These are phyloP conservation scores for Parauchenoglanis ngamensis DNA, from an alignment of 2,797 vertebrate species.

Conservation along the genomic window DNA sequence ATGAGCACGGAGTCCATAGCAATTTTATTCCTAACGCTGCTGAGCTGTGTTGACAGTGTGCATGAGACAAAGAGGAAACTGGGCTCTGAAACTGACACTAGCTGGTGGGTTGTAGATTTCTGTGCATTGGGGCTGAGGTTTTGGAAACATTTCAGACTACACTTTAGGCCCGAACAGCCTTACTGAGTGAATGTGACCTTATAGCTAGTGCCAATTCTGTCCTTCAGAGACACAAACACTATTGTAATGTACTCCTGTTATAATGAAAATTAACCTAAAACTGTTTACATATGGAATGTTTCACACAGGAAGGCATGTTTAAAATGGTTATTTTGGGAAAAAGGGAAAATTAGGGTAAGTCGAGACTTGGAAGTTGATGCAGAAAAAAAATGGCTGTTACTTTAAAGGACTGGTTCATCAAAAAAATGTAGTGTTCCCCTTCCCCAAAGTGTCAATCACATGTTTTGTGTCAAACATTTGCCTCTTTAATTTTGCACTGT, in stretches of 20 bases:
- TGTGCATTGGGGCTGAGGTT: constrained; percentile 3
- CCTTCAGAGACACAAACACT: constrained; percentile 29
- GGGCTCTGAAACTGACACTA: neutral
- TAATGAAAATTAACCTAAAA: constrained; percentile 27
- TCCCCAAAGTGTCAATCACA: neutral
- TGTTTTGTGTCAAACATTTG: neutral
- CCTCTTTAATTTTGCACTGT: neutral
- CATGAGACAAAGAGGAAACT: neutral
- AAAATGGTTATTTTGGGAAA: constrained; percentile 33
- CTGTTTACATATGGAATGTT: constrained; percentile 50
- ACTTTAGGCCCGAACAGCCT: constrained; percentile 21
- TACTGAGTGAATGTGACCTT: constrained; percentile 16
- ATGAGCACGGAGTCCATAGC: constrained; percentile 34
- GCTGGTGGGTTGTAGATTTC: constrained; percentile 32
- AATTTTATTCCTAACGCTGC: constrained; percentile 21
- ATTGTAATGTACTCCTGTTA: constrained; percentile 24
- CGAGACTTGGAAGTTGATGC: neutral
- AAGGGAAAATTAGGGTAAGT: neutral
- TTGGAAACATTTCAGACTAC: neutral
- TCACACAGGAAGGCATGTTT: constrained; percentile 9
- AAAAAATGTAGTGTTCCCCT: neutral
- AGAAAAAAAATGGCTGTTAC: neutral
- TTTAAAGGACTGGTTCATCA: neutral
- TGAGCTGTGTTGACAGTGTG: neutral
- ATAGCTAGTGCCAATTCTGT: constrained; percentile 7